phyloP scores from a whole-genome alignment of 1,140 invertebrate species.

The Calosoma granatense region DNA sequence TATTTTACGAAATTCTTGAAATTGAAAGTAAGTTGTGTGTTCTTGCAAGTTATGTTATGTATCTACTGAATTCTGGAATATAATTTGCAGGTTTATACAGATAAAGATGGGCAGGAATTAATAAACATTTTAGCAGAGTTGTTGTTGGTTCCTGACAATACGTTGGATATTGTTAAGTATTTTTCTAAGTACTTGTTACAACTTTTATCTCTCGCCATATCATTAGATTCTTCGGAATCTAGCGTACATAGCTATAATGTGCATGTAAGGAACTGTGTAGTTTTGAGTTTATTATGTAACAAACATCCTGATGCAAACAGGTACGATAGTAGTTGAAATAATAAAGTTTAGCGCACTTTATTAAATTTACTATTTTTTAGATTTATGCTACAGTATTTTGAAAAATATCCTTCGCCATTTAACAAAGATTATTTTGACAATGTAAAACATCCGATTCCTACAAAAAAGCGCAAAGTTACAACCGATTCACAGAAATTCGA shows the following conservation, averaged over 20 bases:
- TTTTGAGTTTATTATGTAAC: slow-evolving; percentile 15
- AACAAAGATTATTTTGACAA: slow-evolving; percentile 20
- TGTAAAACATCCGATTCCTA: slow-evolving; percentile 14
- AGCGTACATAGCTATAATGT: slow-evolving; percentile 13
- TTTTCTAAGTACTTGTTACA: slow-evolving; percentile 22
- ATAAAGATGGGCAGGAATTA: neutral
- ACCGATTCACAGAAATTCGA: slow-evolving; percentile 17
- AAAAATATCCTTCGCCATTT: slow-evolving; percentile 40
- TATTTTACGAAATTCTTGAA: neutral
- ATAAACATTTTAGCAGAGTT: slow-evolving; percentile 14
- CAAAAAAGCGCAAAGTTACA: slow-evolving; percentile 25
- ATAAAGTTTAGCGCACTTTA: slow-evolving; percentile 19
- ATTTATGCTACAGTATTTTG: slow-evolving; percentile 42
- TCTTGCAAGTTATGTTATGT: neutral
- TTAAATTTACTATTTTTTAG: slow-evolving; percentile 31
- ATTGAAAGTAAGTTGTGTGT: neutral
- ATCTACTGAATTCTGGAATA: neutral
- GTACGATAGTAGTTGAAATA: slow-evolving; percentile 21
- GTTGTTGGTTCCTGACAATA: slow-evolving; percentile 21
- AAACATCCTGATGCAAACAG: slow-evolving; percentile 30
- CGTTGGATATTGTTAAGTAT: slow-evolving; percentile 18
- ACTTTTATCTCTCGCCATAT: slow-evolving; percentile 20
- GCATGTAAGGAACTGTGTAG: slow-evolving; percentile 21
- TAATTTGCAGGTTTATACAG: neutral
- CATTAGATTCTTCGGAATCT: slow-evolving; percentile 13